These are phyloP conservation scores for Champsocephalus esox DNA, from an alignment of 2,797 vertebrate species.

Conservation along the genomic window DNA sequence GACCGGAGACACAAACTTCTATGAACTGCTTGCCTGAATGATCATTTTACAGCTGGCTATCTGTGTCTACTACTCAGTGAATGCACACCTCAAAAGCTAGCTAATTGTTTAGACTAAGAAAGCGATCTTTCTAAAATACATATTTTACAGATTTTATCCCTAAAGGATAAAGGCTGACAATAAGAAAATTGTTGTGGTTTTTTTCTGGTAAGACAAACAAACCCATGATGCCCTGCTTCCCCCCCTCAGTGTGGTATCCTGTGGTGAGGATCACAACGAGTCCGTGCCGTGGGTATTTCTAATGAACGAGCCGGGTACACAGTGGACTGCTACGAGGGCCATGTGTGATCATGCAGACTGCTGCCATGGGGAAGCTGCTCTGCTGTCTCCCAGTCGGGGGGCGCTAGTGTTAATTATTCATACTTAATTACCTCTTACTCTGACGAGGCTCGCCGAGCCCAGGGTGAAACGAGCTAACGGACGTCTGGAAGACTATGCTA, in stretches of 20 bases:
- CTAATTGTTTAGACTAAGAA: conserved; percentile 7
- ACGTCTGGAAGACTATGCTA: conserved; percentile 64
- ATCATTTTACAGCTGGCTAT: conserved; percentile 47
- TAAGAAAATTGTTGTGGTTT: conserved; percentile 37
- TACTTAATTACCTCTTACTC: conserved; percentile 86
- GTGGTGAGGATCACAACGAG: conserved; percentile 73
- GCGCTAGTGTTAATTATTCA: conserved; percentile 86
- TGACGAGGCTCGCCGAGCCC: conserved; percentile 62
- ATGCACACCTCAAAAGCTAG: conserved; percentile 17
- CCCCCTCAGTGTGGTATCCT: conserved; percentile 53
- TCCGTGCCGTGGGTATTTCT: conserved; percentile 73
- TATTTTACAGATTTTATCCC: conserved; percentile 19
- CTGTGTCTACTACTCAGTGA: conserved; percentile 43
- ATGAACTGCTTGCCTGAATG: conserved; percentile 25
- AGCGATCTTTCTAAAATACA: conserved; percentile 15
- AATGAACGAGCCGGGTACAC: conserved; percentile 75
- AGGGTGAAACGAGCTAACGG: conserved; percentile 63
- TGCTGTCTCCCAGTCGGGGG: conserved; percentile 80
- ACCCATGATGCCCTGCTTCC: conserved; percentile 36
- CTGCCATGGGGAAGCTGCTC: conserved; percentile 78
- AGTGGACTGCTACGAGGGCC: conserved; percentile 65
- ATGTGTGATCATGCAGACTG: conserved; percentile 79
- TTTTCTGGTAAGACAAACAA: conserved; percentile 52
- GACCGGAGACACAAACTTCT: conserved; percentile 63
- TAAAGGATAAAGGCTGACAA: conserved; percentile 54